Evolutionary conservation across 2,888 invertebrate species (phyloP).

Genomic region (Phasia obesa): DNA sequence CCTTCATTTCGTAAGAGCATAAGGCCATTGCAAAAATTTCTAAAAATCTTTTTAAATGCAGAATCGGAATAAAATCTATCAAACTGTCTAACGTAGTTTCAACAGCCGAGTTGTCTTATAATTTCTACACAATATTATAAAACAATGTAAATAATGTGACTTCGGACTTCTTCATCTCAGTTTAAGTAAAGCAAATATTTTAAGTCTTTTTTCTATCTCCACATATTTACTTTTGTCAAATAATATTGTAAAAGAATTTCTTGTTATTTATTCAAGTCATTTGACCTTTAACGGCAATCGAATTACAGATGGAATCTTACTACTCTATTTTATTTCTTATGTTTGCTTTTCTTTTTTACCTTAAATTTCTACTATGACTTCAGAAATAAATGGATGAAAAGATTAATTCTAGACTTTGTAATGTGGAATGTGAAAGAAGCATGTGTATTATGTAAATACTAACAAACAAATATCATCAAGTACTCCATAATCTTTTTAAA

Average conservation of each 20-base stretch:
- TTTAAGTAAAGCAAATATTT: not conserved
- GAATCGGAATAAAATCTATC: too few species aligned
- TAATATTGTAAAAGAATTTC: constrained; percentile 11
- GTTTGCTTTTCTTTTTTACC: not conserved
- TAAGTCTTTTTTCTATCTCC: not conserved
- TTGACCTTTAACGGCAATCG: constrained; percentile 46
- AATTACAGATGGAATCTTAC: constrained; percentile 18
- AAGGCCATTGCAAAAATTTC: too few species aligned
- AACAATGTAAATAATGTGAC: too few species aligned
- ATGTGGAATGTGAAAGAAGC: constrained; percentile 14
- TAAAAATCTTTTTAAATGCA: too few species aligned
- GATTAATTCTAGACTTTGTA: constrained; percentile 52
- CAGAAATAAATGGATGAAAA: constrained; percentile 46
- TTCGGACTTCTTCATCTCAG: too few species aligned
- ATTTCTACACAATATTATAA: too few species aligned
- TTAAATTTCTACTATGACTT: constrained; percentile 19
- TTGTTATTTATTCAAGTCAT: constrained; percentile 42
- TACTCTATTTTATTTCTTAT: constrained; percentile 28
- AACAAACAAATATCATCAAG: constrained; percentile 36
- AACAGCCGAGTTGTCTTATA: too few species aligned
- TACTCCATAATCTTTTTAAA: constrained; percentile 46
- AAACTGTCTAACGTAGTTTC: too few species aligned
- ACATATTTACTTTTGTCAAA: constrained; percentile 13
- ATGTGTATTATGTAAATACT: constrained; percentile 37
- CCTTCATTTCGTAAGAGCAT: too few species aligned